phyloP scores from a whole-genome alignment of 1,140 invertebrate genomes.

The Theocolax elegans region DNA sequence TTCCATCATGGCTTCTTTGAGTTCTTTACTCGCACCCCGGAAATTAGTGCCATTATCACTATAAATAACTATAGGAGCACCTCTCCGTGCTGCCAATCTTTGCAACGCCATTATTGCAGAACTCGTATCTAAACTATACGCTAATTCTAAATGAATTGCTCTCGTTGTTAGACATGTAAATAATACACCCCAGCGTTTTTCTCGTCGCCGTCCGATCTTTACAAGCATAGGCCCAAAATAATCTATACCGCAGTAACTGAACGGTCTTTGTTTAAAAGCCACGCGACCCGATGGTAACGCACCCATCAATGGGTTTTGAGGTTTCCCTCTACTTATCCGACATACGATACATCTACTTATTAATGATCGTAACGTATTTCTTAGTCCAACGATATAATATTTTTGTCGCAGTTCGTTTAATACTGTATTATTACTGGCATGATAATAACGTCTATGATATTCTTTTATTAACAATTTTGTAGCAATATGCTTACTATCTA shows the following conservation, averaged over 20 bases:
- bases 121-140: constrained; percentile 36
- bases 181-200: too few relatives aligned
- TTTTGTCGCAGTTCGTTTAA: constrained; percentile 46
- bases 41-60: constrained; percentile 55
- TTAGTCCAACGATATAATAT: too few relatives aligned
- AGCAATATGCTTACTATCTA: constrained; percentile 14
- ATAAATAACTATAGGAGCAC: constrained; percentile 29
- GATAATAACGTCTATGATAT: constrained; percentile 37
- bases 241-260: too few relatives aligned
- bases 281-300: constrained; percentile 20
- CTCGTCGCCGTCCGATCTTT: too few relatives aligned
- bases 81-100: constrained; percentile 47
- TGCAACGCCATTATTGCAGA: too few relatives aligned
- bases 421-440: constrained; percentile 43
- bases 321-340: background rate
- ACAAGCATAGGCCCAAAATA: too few relatives aligned
- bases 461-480: constrained; percentile 24
- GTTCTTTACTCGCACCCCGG: too few relatives aligned
- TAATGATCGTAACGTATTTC: too few relatives aligned
- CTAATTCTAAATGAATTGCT: constrained; percentile 50
- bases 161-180: constrained; percentile 48
- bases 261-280: constrained; percentile 30
- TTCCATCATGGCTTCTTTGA: too few relatives aligned
- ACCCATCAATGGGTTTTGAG: too few relatives aligned
- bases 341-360: constrained; percentile 4